Evolutionary conservation across 2,888 invertebrate genomes (phyloP), one percentile per base, ranked within the genome.

Genomic region (Esperia sulphurella): DNA sequence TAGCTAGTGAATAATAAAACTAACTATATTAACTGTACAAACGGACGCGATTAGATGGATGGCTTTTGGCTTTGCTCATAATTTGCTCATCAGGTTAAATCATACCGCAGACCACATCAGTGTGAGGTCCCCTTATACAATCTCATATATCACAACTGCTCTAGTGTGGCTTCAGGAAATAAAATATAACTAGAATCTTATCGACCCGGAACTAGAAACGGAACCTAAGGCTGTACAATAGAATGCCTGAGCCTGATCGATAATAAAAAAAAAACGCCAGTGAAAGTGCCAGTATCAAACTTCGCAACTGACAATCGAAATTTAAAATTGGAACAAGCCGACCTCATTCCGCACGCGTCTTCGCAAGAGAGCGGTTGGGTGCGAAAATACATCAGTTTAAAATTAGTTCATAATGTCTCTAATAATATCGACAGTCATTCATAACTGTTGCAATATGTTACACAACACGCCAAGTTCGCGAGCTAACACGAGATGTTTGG

Each of bases 301-400:
- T 61, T 60, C 58, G 59, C 59, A 59, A 59, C 67, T 68, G 71
- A 76, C 76, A 81, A 79, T 82, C 72, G 77, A 78, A 82, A 80
- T 83, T 82, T 82, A 83, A 84, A 87, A 87, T 80, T 84, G 85
- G 84, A 83, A 80, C 82, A 68, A 59, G 56, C 50, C 76, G 86
- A 79, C 87, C 87, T 77, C 87, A 87, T 87, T 88, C 79, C 78
- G 44, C 52, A 59, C 65, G 72, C 63, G 73, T 64, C 79, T 75
- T 76, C 65, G 74, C 72, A 65, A 75, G 75, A 72, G 79, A 72
- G 70, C 76, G 69, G 74, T 68, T 72, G 68, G 50, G 58, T 55
- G 69, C 63, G 42, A 48, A 49, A 48, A 50, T 51, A 50, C 45
- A 37, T 38, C 6, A 31, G 13, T 7, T 13, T 43, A 40, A 45